These are phyloP conservation scores for Plagodis dolabraria DNA, from an alignment of 2,888 invertebrate species.

Conservation along the genomic window DNA sequence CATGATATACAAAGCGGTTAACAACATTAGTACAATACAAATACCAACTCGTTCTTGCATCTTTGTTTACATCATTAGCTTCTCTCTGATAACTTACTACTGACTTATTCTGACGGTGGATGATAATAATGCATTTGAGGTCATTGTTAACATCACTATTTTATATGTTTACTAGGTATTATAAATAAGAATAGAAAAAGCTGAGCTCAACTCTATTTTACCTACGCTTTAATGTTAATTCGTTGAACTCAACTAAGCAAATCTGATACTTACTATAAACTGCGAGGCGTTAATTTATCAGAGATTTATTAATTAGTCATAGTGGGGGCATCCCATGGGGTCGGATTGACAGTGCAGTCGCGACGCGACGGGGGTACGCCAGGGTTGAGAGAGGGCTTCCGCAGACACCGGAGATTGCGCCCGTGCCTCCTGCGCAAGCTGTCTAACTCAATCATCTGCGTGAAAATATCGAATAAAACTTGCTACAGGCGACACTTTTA, in stretches of 20 bases:
- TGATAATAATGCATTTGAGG: no score
- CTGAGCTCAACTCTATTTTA: neutral
- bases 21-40: no score
- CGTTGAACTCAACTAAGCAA: constrained; percentile 12
- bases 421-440: constrained; percentile 76
- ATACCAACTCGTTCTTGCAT: no score
- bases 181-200: no score
- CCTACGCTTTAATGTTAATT: neutral
- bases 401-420: constrained; percentile 78
- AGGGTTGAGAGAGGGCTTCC: constrained; percentile 49
- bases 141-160: no score
- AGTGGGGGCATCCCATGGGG: constrained; percentile 42
- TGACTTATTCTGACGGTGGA: no score
- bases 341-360: constrained; percentile 48
- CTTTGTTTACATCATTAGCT: no score
- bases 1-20: no score
- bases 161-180: no score
- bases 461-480: constrained; percentile 78
- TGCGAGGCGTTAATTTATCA: constrained; percentile 41
- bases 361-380: constrained; percentile 26
- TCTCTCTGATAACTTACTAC: no score
- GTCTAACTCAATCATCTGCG: constrained; percentile 79
- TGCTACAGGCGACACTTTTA: constrained; percentile 65
- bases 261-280: constrained; percentile 21
- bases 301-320: constrained; percentile 52